Evolutionary conservation across 2,888 invertebrate genomes (phyloP).

Genomic region (Ornithoptera priamus): DNA sequence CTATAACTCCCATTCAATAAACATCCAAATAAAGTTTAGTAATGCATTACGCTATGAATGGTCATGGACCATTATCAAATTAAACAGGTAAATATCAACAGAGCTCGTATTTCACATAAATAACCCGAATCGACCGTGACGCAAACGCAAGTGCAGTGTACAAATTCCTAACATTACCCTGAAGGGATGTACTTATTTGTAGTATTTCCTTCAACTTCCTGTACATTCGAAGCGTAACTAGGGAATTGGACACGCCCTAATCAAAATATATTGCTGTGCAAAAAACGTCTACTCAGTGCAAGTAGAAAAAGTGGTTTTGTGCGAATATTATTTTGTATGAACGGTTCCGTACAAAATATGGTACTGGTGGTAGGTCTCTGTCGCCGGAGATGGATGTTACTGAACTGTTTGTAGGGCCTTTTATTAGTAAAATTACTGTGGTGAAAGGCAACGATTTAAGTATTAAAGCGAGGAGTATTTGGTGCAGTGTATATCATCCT

Average conservation of each 20-base stretch:
- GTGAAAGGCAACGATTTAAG: too few species aligned
- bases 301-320: slow-evolving; percentile 31
- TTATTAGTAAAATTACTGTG: too few species aligned
- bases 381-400: too few species aligned
- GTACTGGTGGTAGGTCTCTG: neutral
- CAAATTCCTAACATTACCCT: slow-evolving; percentile 44
- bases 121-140: slow-evolving; percentile 61
- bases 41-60: neutral
- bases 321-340: neutral
- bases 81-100: slow-evolving; percentile 34
- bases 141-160: slow-evolving; percentile 73
- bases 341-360: slow-evolving; percentile 17
- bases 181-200: slow-evolving; percentile 19
- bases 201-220: slow-evolving; percentile 29
- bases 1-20: neutral
- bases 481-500: too few species aligned
- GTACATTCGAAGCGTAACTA: slow-evolving; percentile 33
- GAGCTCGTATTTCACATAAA: slow-evolving; percentile 29
- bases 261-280: slow-evolving; percentile 75
- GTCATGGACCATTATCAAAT: slow-evolving; percentile 24
- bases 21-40: slow-evolving; percentile 1
- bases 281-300: slow-evolving; percentile 49
- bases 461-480: too few species aligned
- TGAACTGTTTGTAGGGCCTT: too few species aligned
- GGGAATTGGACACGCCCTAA: slow-evolving; percentile 76